These are phyloP conservation scores for Sebastes minor DNA, from an alignment of 2,797 vertebrate species.

Conservation along the genomic window DNA sequence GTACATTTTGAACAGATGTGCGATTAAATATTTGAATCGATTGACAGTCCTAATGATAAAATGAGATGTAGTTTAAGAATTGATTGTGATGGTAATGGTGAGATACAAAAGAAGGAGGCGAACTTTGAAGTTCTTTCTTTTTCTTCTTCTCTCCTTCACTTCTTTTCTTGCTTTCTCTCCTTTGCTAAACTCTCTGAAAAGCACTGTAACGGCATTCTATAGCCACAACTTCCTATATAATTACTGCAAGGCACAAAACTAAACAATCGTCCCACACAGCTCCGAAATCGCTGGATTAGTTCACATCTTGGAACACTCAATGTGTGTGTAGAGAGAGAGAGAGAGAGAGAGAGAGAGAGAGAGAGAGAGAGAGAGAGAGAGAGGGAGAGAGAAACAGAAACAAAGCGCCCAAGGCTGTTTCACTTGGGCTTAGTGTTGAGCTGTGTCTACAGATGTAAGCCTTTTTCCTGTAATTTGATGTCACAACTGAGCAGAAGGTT, in stretches of 20 bases:
- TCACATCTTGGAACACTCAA: slow-evolving; percentile 84
- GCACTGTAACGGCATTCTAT: slow-evolving; percentile 67
- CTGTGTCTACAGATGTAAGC: background rate
- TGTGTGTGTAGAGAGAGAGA: slow-evolving; percentile 24
- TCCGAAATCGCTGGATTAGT: slow-evolving; percentile 78
- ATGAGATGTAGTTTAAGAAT: background rate
- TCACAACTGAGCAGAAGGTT: background rate
- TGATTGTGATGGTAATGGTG: background rate
- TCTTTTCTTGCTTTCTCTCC: background rate
- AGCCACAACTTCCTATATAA: slow-evolving; percentile 83
- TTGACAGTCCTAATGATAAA: background rate
- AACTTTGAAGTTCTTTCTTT: background rate
- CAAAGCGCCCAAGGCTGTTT: background rate
- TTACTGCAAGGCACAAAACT: slow-evolving; percentile 82
- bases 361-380: background rate
- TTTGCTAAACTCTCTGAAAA: slow-evolving; percentile 24
- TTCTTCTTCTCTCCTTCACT: background rate
- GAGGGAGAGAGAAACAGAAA: background rate
- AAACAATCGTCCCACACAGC: slow-evolving; percentile 84
- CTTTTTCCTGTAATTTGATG: background rate
- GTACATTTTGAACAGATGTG: no score
- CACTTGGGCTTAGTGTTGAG: background rate
- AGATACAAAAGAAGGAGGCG: background rate
- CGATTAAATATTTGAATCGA: no score
- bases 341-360: background rate